Conservation (phyloP, 2,113 vertebrate species). For the Python bivittatus region DNA sequence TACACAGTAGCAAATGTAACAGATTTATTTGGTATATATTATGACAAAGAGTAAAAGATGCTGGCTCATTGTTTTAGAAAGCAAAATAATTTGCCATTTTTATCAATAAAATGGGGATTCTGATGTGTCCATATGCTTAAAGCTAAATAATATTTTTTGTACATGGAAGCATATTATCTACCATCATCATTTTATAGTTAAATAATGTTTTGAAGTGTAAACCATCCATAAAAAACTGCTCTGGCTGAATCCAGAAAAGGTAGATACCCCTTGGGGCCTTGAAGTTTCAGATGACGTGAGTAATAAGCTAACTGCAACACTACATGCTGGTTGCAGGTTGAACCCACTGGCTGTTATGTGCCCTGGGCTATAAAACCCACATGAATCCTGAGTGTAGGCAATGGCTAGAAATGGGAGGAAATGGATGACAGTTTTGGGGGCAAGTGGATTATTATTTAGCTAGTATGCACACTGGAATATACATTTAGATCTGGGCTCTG, state of each 20-base stretch:
- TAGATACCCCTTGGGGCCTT: neutral
- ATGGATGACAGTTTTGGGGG: neutral
- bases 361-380: neutral
- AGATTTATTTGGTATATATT: neutral
- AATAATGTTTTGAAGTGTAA: neutral
- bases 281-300: neutral
- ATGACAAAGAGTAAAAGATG: neutral
- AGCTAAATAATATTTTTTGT: neutral
- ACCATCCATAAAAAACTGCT: neutral
- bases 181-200: neutral
- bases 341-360: neutral
- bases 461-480: neutral
- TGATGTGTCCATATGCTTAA: neutral
- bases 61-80: neutral
- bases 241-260: neutral
- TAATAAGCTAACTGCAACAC: neutral
- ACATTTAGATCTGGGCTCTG: neutral
- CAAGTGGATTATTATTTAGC: neutral
- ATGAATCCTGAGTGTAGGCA: neutral
- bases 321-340: neutral
- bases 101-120: neutral
- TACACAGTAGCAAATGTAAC: neutral
- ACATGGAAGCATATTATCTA: neutral
- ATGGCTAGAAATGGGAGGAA: neutral
- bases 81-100: neutral